Conservation (phyloP, 2,888 invertebrate genomes). For the Monochamus alternatus region DNA sequence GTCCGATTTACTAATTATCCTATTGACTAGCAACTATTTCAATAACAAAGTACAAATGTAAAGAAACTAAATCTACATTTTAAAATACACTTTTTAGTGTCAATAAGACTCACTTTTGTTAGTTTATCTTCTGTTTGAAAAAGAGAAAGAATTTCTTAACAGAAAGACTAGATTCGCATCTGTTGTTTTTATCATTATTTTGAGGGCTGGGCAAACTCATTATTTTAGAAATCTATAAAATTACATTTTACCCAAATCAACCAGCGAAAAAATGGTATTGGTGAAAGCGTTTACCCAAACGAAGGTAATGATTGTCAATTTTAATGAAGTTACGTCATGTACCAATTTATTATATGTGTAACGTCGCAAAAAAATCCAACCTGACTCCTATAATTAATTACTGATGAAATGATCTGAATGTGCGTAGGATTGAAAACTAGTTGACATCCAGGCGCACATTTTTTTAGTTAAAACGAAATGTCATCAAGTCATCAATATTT, state of each 20-base stretch:
- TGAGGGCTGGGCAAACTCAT: no score
- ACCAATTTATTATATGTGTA: constrained; percentile 12
- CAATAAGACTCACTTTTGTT: no score
- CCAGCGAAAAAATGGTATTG: background rate
- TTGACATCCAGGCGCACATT: background rate
- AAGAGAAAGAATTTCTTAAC: no score
- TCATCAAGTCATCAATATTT: constrained; percentile 7
- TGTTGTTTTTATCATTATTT: no score
- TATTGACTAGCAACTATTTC: no score
- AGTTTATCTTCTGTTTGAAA: no score
- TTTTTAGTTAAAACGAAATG: background rate
- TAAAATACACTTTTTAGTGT: no score
- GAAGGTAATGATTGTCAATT: background rate
- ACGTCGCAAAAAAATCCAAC: constrained; percentile 4
- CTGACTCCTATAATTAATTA: constrained; percentile 8
- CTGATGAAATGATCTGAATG: background rate
- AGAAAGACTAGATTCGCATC: no score
- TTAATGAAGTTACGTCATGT: constrained; percentile 1
- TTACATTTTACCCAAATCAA: background rate
- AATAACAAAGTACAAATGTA: no score
- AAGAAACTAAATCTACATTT: no score
- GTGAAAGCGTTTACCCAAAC: background rate
- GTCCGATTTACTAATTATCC: no score
- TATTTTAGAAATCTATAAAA: background rate
- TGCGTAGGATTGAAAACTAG: constrained; percentile 4